Conservation (phyloP, 2,797 vertebrate species). For the Australoheros facetus region DNA sequence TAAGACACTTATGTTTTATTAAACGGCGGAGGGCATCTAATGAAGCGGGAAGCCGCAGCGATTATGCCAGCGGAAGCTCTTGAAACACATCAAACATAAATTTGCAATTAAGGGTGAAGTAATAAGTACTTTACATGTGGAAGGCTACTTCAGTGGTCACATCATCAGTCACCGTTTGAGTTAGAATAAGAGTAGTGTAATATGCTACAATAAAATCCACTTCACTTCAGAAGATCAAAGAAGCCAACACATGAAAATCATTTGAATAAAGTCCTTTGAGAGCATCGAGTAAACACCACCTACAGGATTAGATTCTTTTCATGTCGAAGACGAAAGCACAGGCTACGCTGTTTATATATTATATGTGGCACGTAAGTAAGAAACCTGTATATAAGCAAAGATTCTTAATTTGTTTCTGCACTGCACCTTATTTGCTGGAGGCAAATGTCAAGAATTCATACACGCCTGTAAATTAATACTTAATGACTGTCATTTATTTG, state of each 20-base stretch:
- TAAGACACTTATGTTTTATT: conserved; percentile 46
- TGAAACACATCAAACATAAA: conserved; percentile 31
- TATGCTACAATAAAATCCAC: conserved; percentile 17
- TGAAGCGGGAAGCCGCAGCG: conserved; percentile 41
- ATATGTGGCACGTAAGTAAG: background rate
- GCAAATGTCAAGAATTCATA: conserved; percentile 52
- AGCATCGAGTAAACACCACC: conserved; percentile 13
- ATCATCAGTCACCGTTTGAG: background rate
- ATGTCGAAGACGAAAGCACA: conserved; percentile 28
- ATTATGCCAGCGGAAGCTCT: conserved; percentile 25
- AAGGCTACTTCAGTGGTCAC: conserved; percentile 28
- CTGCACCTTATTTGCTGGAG: conserved; percentile 43
- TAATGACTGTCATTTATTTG: conserved; percentile 64
- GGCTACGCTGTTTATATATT: conserved; percentile 27
- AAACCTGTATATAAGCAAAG: background rate
- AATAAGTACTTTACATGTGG: background rate
- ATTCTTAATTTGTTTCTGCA: conserved; percentile 41
- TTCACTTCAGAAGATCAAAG: conserved; percentile 47
- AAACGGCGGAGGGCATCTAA: conserved; percentile 35
- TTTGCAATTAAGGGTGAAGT: conserved; percentile 6
- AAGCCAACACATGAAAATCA: conserved; percentile 19
- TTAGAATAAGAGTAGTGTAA: background rate
- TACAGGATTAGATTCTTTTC: conserved; percentile 53
- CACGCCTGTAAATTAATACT: conserved; percentile 55
- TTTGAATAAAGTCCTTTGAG: conserved; percentile 41